Base-by-base conservation (phyloP, 1,140 invertebrate genomes). In the Trissolcus basalis region DNA sequence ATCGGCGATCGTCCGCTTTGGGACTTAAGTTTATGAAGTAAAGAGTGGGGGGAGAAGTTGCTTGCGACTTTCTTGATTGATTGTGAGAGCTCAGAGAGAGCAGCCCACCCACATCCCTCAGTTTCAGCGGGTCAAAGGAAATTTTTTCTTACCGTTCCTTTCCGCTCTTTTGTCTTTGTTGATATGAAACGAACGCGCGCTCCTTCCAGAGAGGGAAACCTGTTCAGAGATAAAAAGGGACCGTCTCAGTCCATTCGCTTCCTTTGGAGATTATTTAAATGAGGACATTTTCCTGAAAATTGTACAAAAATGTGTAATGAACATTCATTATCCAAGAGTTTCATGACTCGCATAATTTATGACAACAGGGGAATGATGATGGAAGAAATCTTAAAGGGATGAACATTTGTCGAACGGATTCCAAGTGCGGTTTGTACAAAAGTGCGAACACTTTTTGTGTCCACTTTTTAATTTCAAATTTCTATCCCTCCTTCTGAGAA, bases 61-160 rank as follows among this genome's bases (percentile, higher is more conserved):
- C 45, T 61, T 49, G 70, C 59, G 68, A 80, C 70, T 64, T 72
- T 33, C 67, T 69, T 80, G 75, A 78, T 78, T 73, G 79, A 78
- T 80, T 54, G 69, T 45, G 63, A 74, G 50, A 32, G 61, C 63
- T 74, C 39, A 50, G 35, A 65, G 56, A 67, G 59, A 73, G 64
- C 74, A 73, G 70, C 53, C 55, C 53, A 35, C 45, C 59, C 51
- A 68, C 65, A 68, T 74, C 61, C 74, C 64, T 71, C 41, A 61
- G 64, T 68, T 51, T 69, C 56, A 44, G 12, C 41, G 33, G 73
- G 51, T 65, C 58, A 67, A 78, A 78, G 58, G 64, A 55, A 32
- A 70, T 69, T 68, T 73, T 70, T 64, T 63, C 61, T 63, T 27
- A 10, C 56, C 43, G 44, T 51, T 61, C 74, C 70, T 49, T 63